Evolutionary conservation across 2,888 invertebrate genomes (phyloP).

Genomic region (Eudasyphora cyanicolor): DNA sequence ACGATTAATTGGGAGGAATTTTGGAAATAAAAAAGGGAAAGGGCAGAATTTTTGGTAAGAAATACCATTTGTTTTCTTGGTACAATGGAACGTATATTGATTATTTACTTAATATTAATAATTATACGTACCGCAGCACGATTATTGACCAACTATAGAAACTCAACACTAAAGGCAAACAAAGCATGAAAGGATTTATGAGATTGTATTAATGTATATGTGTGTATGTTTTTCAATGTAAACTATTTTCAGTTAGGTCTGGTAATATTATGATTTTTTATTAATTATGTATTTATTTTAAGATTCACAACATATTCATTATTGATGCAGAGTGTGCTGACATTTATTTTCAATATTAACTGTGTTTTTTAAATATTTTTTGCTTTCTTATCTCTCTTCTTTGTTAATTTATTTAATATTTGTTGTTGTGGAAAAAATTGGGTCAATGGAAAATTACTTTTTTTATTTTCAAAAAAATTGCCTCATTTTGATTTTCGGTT

Average conservation of each 20-base stretch:
- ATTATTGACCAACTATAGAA: no score
- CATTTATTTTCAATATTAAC: conserved; percentile 1
- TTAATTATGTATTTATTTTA: background rate
- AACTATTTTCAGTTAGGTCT: no score
- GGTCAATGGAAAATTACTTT: background rate
- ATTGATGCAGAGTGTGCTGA: background rate
- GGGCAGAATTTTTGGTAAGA: no score
- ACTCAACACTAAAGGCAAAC: no score
- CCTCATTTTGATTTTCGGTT: conserved; percentile 27
- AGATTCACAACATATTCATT: background rate
- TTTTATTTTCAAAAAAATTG: conserved; percentile 24
- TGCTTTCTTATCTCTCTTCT: background rate
- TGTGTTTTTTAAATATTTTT: conserved; percentile 16
- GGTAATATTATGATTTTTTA: background rate
- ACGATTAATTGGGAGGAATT: no score
- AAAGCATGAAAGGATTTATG: no score
- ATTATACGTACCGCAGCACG: no score
- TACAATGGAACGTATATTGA: no score
- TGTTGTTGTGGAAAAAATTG: background rate
- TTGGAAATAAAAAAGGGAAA: no score
- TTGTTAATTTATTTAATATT: background rate
- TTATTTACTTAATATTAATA: no score
- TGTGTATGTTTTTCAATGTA: background rate
- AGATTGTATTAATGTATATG: background rate
- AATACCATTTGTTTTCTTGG: no score